Base-by-base conservation (phyloP, 2,888 invertebrate genomes). In the Nycteola revayana region DNA sequence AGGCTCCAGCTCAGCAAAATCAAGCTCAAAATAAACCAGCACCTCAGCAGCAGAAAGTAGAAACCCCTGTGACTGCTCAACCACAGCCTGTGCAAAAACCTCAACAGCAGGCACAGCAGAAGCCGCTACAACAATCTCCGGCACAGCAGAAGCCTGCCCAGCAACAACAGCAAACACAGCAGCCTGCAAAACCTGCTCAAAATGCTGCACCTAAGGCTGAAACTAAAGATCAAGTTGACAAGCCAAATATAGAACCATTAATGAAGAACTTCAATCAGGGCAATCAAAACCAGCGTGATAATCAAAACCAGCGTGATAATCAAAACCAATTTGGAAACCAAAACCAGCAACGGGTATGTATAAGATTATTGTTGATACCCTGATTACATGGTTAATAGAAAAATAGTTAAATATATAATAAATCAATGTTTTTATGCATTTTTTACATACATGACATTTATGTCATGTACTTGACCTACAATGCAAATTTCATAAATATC, bases 161-260 rank as follows among this genome's bases (percentile, higher is more conserved):
- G 28, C 49, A 43, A 37, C 64, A 57, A 27, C 57, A 39, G 9
- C 54, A 54, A 18, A 55, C 38, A 8, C 41, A 27, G 4, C 28
- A 35, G 22, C 35, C 20, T n/a, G 47, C 60, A 0, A 73, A 70
- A 28, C 56, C 68, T 10, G 38, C 32, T 1, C 65, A 63, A 31
- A 70, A 49, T 53, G 44, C 39, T 9, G 65, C 60, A 25, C 22
- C 52, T 0, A 76, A 75, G 36, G 46, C 40, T 17, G 69, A 66
- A 4, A 52, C 75, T 1, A 63, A 69, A 33, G 83, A 84, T 34
- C 70, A 68, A 40, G 74, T 78, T 42, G 83, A 83, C 46, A 79
- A 80, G 35, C 60, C 66, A 39, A 42, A 54, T 9, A 57, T 58
- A 52, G 60, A 21, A 21, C 21, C 14, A 14, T 14, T 14, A 14